Base-by-base conservation (phyloP, 2,888 invertebrate genomes). In the Papilio gigon region DNA sequence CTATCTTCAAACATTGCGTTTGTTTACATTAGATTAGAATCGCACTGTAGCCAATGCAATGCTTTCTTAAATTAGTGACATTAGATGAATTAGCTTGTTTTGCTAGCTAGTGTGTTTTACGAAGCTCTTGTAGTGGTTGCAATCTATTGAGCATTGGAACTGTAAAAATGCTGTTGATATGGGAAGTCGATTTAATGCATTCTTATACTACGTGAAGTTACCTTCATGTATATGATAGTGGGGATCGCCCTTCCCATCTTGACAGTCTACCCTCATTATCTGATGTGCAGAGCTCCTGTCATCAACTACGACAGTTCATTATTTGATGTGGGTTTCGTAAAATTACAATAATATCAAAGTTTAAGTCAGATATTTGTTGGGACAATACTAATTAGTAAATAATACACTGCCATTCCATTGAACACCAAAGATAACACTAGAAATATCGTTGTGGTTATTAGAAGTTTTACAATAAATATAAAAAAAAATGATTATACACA, bases 261-360 rank as follows among this genome's bases (percentile, higher is more conserved):
- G 74, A 79, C 88, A 88, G 82, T 58, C 35, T 62, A 77, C 89
- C 91, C 90, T 91, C 90, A 73, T 80, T 89, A 85, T 92, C 91
- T 89, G 90, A 90, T 80, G 87, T 82, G 91, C 91, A 92, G 90
- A 79, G 84, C 77, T 84, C 90, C 88, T 85, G 82, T 90, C 89
- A 80, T 91, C 91, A 89, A 90, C 90, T 89, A 84, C 89, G 88
- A 20, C 67, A 63, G 40, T 58, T 58, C 50, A 30, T 60, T 64
- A 33, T 64, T n/a, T 11, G 60, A 56, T 71, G 71, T 65, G 73
- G 75, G 75, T 76, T 75, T 71, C 75, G 71, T 71, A 66, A 67
- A 58, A 69, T 53, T 70, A n/a, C 42, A 30, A 59, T 56, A 17
- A 64, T 71, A 67, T 47, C 67, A 50, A 64, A 42, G 69, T 37